Conservation (phyloP, 2,888 invertebrate species). For the Copidosoma aretas region DNA sequence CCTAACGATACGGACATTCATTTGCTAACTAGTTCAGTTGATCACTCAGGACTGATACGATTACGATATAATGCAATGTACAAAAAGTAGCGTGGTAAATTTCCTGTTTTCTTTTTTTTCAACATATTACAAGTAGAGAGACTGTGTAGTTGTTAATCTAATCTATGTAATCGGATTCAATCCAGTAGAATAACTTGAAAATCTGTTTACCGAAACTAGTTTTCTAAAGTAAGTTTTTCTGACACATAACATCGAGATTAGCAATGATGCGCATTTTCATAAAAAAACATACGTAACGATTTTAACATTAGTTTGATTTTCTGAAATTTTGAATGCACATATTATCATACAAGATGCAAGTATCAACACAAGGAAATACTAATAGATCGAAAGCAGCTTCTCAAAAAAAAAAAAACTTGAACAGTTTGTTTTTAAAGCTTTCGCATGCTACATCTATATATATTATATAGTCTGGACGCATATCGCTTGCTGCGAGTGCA, state of each 20-base stretch:
- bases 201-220: neutral
- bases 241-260: slow-evolving; percentile 14
- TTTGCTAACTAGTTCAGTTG: slow-evolving; percentile 27
- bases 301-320: slow-evolving; percentile 6
- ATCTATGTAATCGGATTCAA: no score
- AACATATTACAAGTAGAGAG: slow-evolving; percentile 36
- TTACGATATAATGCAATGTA: slow-evolving; percentile 35
- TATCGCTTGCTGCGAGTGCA: slow-evolving; percentile 23
- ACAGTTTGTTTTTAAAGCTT: slow-evolving; percentile 26
- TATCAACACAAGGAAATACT: slow-evolving; percentile 19
- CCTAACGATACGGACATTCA: slow-evolving; percentile 41
- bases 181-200: no score
- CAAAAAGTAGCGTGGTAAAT: slow-evolving; percentile 35
- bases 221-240: neutral
- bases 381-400: slow-evolving; percentile 16
- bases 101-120: slow-evolving; percentile 4
- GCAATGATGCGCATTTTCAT: slow-evolving; percentile 17
- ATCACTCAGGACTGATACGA: slow-evolving; percentile 29
- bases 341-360: slow-evolving; percentile 24
- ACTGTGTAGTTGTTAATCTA: slow-evolving; percentile 29
- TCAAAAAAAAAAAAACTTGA: slow-evolving; percentile 25
- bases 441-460: neutral
- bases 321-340: slow-evolving; percentile 20
- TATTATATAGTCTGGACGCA: slow-evolving; percentile 21
- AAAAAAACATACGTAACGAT: slow-evolving; percentile 2